Conservation (phyloP, 1,140 invertebrate genomes). For the Mycetomoellerius zeteki region DNA sequence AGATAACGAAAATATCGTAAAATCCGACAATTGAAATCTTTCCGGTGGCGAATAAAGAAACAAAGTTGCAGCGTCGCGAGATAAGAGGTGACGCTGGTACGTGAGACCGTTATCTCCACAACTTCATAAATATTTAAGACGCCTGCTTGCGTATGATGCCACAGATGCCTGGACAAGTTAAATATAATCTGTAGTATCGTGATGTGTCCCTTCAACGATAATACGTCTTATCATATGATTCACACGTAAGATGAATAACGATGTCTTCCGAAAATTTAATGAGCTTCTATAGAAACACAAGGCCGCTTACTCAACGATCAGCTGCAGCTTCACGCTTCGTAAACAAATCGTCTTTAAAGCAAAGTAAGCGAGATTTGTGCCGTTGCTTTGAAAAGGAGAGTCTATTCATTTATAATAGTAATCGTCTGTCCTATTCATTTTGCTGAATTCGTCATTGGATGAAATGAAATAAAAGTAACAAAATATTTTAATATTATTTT, state of each 20-base stretch:
- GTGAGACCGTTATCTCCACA: constrained; percentile 67
- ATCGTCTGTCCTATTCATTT: background rate
- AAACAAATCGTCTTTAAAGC: background rate
- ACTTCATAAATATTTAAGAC: constrained; percentile 81
- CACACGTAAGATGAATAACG: constrained; percentile 80
- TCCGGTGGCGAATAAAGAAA: constrained; percentile 22
- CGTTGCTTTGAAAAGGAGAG: background rate
- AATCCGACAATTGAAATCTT: constrained; percentile 55
- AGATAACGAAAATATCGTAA: constrained; percentile 54
- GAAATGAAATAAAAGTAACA: background rate
- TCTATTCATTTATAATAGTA: background rate
- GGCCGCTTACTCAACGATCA: background rate
- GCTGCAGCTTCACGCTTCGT: background rate
- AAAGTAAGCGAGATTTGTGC: background rate
- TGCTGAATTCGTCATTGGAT: background rate
- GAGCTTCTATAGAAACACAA: constrained; percentile 1
- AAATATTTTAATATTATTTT: background rate
- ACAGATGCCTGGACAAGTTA: constrained; percentile 69
- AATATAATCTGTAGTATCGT: constrained; percentile 79
- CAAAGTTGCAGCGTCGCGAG: constrained; percentile 58
- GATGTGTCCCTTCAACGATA: constrained; percentile 67
- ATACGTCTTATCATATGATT: constrained; percentile 79
- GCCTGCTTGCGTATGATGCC: constrained; percentile 65
- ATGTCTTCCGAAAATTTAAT: constrained; percentile 58
- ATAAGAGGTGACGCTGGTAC: constrained; percentile 65